Percentiles rank a stretch among this genome's conserved stretches.
These are phyloP conservation scores for Leptopilina drosophilae DNA, from an alignment of 2,888 invertebrate genomes.

Conservation along the genomic window DNA sequence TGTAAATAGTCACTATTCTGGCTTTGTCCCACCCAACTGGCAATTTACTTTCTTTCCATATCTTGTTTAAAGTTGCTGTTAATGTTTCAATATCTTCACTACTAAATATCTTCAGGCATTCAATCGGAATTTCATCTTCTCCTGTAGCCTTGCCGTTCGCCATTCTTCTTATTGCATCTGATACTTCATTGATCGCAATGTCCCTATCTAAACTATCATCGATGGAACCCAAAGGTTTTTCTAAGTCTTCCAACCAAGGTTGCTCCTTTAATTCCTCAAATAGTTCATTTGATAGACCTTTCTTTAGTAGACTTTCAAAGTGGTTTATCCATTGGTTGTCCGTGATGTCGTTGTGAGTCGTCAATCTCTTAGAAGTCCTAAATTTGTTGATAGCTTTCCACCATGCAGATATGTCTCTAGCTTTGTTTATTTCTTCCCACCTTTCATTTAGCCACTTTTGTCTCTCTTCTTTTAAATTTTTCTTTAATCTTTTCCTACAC, in stretches of 20 bases:
- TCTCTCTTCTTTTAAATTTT: background rate
- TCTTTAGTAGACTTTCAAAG: background rate
- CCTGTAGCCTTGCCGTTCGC: background rate
- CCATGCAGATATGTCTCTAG: background rate
- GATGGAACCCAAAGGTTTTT: background rate
- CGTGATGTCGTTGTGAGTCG: background rate
- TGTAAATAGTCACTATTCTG: conserved; percentile 25
- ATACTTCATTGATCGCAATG: background rate
- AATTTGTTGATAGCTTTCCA: background rate
- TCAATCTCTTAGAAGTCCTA: background rate
- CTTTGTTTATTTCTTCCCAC: background rate
- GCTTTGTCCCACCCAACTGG: conserved; percentile 39
- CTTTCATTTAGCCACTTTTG: background rate
- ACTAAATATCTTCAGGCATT: background rate
- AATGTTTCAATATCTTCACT: background rate
- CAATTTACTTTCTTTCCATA: conserved; percentile 31
- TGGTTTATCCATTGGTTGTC: background rate
- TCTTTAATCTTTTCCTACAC: background rate
- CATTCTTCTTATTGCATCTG: background rate
- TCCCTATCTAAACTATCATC: background rate
- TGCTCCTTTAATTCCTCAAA: background rate
- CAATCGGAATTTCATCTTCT: background rate
- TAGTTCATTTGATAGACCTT: background rate
- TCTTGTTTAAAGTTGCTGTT: background rate
- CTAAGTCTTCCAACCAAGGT: background rate